Evolutionary conservation across 2,797 vertebrate genomes (phyloP), one percentile per base, ranked within the genome.

Genomic region (Gila robusta): DNA sequence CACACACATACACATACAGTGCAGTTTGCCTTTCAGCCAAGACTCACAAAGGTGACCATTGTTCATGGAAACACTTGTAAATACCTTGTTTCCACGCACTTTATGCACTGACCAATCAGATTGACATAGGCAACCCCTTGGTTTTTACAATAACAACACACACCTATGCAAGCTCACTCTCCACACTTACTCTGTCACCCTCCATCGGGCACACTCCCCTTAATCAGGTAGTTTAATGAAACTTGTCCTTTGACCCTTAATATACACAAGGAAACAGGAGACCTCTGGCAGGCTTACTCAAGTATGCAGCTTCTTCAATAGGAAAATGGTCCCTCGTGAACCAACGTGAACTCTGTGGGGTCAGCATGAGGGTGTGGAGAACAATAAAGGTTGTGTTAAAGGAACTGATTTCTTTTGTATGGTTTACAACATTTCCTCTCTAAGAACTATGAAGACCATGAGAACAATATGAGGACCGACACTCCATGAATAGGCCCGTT

Each of bases 21-120:
- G 64, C 54, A 39, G 74, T 78, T 72, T 86, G 88, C 84, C 88
- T 84, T 88, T 90, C 39, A 71, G 84, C 81, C 84, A 89, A 78
- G 28, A 84, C 87, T 86, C 23, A 93, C 91, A 93, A 91, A 91
- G 88, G 66, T 87, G 56, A 77, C 79, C 90, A 90, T 91, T 93
- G 89, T 92, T 92, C 86, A 76, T 81, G 66, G 83, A 86, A 86
- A 80, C 84, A 88, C 49, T 35, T 91, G 91, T 87, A 83, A 90
- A 91, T 89, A 90, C 88, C 52, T 88, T 66, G 76, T 90, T 89
- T 92, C 91, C 90, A 90, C 89, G 88, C 89, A 87, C 88, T 93
- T 90, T 90, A 90, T 91, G 89, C 89, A 86, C 90, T 89, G 87
- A 91, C 80, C 85, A 79, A 89, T 89, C 76, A 49, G 87, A 70